phyloP scores from a whole-genome alignment of 2,888 invertebrate genomes.

The Dromius quadrimaculatus region DNA sequence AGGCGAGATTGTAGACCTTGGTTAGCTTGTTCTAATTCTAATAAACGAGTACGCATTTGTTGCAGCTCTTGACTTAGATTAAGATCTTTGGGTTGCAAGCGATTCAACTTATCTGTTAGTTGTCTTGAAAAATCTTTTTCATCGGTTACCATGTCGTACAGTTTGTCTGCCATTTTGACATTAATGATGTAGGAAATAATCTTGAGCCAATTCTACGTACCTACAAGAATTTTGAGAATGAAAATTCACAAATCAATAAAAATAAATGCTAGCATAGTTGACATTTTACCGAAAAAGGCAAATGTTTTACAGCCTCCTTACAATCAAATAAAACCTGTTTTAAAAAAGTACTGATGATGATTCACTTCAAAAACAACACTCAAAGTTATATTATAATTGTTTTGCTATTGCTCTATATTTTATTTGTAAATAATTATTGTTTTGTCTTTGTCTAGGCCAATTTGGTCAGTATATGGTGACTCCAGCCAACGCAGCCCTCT shows the following conservation, averaged over 20 bases:
- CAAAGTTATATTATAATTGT: too few relatives aligned
- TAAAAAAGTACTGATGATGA: too few relatives aligned
- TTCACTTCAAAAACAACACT: too few relatives aligned
- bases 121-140: not conserved
- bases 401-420: too few relatives aligned
- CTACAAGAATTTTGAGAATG: not conserved
- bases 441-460: slow-evolving; percentile 65
- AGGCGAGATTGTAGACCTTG: not conserved
- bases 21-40: slow-evolving; percentile 17
- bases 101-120: slow-evolving; percentile 6
- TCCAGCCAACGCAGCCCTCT: slow-evolving; percentile 77
- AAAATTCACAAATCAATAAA: slow-evolving; percentile 10
- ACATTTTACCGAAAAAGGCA: not conserved
- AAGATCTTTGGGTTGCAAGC: not conserved
- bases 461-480: slow-evolving; percentile 81
- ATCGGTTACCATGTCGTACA: slow-evolving; percentile 1
- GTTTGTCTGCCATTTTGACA: slow-evolving; percentile 2
- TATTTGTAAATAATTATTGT: not conserved
- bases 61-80: not conserved
- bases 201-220: too few relatives aligned
- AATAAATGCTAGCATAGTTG: slow-evolving; percentile 16
- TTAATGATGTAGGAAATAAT: too few relatives aligned
- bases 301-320: not conserved
- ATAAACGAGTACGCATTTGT: not conserved
- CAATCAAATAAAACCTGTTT: too few relatives aligned